Evolutionary conservation across 2,797 vertebrate species (phyloP).

Genomic region (Propithecus deckenii): DNA sequence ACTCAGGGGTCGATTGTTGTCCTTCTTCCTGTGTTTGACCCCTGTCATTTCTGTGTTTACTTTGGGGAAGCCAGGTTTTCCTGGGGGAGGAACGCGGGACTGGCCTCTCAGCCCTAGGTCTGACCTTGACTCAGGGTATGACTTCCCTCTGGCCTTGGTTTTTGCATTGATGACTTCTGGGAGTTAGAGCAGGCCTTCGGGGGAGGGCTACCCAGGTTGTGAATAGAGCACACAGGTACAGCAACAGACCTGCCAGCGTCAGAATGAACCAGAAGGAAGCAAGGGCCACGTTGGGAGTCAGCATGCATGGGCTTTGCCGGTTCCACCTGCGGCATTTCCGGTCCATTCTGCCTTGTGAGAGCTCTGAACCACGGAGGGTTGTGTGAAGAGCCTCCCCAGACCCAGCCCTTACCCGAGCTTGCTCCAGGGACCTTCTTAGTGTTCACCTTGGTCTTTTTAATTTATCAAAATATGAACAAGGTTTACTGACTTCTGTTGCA

Average conservation of each 20-base stretch:
- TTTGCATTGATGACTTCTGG: not conserved
- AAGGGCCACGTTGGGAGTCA: not conserved
- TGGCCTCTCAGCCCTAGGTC: not conserved
- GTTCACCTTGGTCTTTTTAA: not conserved
- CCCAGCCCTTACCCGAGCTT: not conserved
- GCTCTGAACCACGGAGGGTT: not conserved
- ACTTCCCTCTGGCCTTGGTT: not conserved
- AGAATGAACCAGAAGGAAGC: not conserved
- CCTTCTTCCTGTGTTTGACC: not conserved
- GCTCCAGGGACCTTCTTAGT: not conserved
- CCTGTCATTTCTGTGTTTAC: not conserved
- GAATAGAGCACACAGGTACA: not conserved
- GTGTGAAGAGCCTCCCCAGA: too few relatives aligned
- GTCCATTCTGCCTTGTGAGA: not conserved
- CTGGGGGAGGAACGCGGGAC: not conserved
- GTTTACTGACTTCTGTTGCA: conserved; percentile 48
- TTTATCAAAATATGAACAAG: accelerated
- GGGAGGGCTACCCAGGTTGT: accelerated
- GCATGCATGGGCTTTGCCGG: accelerated
- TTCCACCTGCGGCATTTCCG: accelerated
- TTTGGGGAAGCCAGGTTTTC: not conserved
- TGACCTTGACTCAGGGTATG: not conserved
- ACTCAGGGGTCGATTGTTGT: not conserved
- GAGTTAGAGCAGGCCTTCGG: not conserved
- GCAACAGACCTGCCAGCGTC: accelerated